Evolutionary conservation across 1,140 invertebrate species (phyloP).

Genomic region (Paraescarpia echinospica): DNA sequence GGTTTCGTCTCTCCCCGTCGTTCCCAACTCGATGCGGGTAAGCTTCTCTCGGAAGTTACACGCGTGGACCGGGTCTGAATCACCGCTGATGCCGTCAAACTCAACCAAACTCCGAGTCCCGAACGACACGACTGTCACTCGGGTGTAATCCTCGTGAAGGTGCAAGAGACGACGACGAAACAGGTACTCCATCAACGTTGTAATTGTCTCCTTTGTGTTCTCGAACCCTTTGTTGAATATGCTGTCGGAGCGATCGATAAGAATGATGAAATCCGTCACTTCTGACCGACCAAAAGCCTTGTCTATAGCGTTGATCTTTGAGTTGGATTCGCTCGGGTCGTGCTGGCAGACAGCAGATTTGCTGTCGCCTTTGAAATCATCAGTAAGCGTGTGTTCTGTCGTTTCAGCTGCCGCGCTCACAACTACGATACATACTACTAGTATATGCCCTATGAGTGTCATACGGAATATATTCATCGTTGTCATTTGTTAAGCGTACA

Average conservation of each 20-base stretch:
- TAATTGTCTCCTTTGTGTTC: neutral
- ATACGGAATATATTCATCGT: neutral
- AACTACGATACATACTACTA: neutral
- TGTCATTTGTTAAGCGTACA: neutral
- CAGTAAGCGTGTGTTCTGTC: neutral
- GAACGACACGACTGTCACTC: neutral
- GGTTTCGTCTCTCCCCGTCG: neutral
- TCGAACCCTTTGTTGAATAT: neutral
- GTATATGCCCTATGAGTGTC: neutral
- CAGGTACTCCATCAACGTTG: neutral
- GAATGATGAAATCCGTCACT: neutral
- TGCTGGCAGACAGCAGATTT: neutral
- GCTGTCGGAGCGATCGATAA: neutral
- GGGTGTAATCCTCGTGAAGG: neutral
- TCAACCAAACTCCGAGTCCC: neutral
- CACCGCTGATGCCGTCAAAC: neutral
- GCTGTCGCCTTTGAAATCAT: neutral
- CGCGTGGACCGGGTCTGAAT: neutral
- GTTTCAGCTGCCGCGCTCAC: neutral
- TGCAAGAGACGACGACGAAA: neutral
- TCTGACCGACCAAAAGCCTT: neutral
- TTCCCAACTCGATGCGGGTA: neutral
- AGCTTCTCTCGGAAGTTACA: neutral
- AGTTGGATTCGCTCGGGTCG: neutral
- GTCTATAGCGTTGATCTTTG: neutral